Evolutionary conservation across 2,113 vertebrate species (phyloP).

Genomic region (Ammodytes dubius): DNA sequence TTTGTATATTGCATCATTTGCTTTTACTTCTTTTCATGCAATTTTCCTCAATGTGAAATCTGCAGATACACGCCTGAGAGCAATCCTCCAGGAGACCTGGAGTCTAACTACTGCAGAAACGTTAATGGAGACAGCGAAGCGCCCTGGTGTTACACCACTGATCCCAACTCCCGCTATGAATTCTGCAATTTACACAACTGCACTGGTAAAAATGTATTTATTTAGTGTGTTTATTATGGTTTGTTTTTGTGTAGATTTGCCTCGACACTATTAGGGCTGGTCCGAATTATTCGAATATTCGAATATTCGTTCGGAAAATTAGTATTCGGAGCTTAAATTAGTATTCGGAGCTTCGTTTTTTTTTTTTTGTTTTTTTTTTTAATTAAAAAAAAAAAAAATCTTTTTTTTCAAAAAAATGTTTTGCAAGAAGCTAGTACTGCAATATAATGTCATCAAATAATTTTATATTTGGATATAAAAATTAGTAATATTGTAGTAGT

Average conservation of each 20-base stretch:
- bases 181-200: conserved; percentile 80
- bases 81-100: conserved; percentile 78
- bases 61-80: conserved; percentile 72
- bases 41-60: neutral
- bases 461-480: no score
- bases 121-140: conserved; percentile 80
- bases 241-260: neutral
- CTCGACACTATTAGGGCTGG: no score
- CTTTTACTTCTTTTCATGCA: neutral
- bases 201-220: conserved; percentile 65
- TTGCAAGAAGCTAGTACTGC: no score
- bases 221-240: neutral
- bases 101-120: conserved; percentile 87
- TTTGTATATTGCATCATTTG: neutral
- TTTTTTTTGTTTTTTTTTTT: no score
- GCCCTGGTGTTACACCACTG: conserved; percentile 87
- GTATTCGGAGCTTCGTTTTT: no score
- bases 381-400: no score
- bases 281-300: no score
- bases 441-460: no score
- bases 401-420: no score
- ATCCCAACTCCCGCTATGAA: conserved; percentile 81
- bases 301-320: no score
- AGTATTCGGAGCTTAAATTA: no score
- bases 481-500: no score